phyloP scores from a whole-genome alignment of 2,888 invertebrate genomes.

The Drosophila rellima region DNA sequence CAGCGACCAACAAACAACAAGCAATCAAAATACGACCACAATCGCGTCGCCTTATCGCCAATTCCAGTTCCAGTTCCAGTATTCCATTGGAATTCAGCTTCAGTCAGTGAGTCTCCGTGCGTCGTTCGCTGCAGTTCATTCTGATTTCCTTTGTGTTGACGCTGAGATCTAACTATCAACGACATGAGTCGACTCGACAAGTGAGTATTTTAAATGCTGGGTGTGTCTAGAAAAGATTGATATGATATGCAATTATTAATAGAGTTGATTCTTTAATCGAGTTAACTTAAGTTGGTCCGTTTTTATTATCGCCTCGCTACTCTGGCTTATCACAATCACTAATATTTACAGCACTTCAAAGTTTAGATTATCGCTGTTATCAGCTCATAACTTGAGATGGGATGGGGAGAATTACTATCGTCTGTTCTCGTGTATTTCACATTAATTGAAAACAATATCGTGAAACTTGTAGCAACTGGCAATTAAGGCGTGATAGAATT shows the following conservation, averaged over 20 bases:
- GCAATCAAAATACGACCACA: constrained; percentile 11
- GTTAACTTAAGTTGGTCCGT: not conserved
- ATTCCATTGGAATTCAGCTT: constrained; percentile 41
- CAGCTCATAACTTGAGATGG: not conserved
- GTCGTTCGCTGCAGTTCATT: constrained; percentile 61
- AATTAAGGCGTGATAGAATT: constrained; percentile 56
- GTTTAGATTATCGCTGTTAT: constrained; percentile 54
- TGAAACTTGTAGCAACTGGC: not conserved
- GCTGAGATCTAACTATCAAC: constrained; percentile 22
- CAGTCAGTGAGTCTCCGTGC: constrained; percentile 61
- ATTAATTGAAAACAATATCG: constrained; percentile 20
- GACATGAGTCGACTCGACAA: constrained; percentile 73
- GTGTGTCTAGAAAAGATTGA: constrained; percentile 1
- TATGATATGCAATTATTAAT: not conserved
- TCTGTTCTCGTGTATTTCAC: not conserved
- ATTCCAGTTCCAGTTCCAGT: constrained; percentile 49
- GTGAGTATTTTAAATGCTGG: constrained; percentile 50
- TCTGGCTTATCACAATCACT: constrained; percentile 42
- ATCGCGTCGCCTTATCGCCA: constrained; percentile 45
- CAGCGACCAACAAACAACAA: constrained; percentile 6
- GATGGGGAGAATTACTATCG: not conserved
- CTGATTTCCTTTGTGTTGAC: not conserved
- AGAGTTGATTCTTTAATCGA: not conserved
- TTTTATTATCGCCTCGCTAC: constrained; percentile 13
- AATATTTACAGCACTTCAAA: constrained; percentile 52